A percentile compares a stretch with the other conserved stretches of the same genome.
These are phyloP conservation scores for Lepidostoma basale DNA, from an alignment of 1,140 invertebrate genomes.

Conservation along the genomic window DNA sequence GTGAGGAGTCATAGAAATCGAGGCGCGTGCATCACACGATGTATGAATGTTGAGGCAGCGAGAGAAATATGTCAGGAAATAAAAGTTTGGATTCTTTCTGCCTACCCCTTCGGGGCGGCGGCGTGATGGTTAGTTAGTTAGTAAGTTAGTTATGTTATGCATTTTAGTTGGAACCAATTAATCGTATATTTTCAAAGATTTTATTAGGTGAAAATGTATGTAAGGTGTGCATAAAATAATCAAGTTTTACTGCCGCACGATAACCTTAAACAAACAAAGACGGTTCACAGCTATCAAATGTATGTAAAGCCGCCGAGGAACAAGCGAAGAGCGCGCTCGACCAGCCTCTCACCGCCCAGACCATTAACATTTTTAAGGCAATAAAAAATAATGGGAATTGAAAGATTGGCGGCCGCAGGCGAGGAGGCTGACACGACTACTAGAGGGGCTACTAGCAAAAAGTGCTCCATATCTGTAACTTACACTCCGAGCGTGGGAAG, in stretches of 20 bases:
- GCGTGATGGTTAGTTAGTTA: no score
- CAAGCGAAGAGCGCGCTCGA: neutral
- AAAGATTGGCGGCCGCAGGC: conserved; percentile 36
- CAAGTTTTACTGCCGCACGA: neutral
- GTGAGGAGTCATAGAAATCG: no score
- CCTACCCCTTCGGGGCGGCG: no score
- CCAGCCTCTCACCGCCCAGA: neutral
- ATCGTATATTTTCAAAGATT: no score
- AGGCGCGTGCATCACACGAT: no score
- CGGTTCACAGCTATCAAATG: neutral
- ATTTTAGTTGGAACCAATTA: no score
- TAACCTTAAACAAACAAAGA: neutral
- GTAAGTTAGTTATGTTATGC: no score
- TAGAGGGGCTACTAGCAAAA: conserved; percentile 9
- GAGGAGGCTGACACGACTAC: conserved; percentile 32
- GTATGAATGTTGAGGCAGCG: no score
- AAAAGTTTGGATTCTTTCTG: no score
- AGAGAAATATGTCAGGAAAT: no score
- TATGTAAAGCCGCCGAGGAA: neutral
- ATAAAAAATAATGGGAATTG: conserved; percentile 46
- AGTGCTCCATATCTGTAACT: conserved; percentile 40
- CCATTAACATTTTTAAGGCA: conserved; percentile 30
- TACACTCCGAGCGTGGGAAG: conserved; percentile 31
- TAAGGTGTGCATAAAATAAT: no score
- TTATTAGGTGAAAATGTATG: no score